Conservation (phyloP, 2,888 invertebrate species). For the Ornithoptera priamus region DNA sequence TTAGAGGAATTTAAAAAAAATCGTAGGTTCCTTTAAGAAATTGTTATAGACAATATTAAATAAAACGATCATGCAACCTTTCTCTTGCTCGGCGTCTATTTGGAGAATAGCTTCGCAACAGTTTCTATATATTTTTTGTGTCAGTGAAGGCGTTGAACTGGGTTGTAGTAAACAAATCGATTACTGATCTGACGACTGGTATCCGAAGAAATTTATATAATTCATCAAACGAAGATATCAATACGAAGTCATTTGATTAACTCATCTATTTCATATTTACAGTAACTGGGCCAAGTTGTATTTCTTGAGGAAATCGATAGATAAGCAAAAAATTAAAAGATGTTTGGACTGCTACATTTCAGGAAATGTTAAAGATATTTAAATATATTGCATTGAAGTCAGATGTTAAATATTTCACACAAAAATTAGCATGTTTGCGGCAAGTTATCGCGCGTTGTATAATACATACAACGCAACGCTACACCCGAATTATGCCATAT, state of each 20-base stretch:
- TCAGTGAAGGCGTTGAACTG: conserved; percentile 1
- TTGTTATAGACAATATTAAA: no score
- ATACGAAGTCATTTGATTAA: neutral
- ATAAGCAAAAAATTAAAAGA: no score
- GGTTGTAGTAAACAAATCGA: neutral
- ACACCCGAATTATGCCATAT: conserved; percentile 26
- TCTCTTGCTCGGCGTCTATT: neutral
- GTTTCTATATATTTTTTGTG: conserved; percentile 1
- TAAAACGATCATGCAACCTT: neutral
- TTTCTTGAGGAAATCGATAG: no score
- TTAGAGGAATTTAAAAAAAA: no score
- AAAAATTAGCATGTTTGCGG: conserved; percentile 16
- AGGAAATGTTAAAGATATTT: no score
- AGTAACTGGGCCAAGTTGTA: no score
- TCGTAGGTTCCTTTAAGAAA: no score
- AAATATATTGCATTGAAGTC: no score
- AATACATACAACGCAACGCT: conserved; percentile 17
- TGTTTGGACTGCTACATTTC: no score
- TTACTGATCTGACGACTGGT: no score
- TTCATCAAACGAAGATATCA: neutral
- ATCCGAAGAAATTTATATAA: no score
- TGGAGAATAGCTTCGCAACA: neutral
- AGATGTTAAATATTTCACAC: no score
- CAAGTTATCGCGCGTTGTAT: conserved; percentile 22
- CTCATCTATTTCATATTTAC: neutral